These are phyloP conservation scores for Ichneumon xanthorius DNA, from an alignment of 2,888 invertebrate species.

Conservation along the genomic window DNA sequence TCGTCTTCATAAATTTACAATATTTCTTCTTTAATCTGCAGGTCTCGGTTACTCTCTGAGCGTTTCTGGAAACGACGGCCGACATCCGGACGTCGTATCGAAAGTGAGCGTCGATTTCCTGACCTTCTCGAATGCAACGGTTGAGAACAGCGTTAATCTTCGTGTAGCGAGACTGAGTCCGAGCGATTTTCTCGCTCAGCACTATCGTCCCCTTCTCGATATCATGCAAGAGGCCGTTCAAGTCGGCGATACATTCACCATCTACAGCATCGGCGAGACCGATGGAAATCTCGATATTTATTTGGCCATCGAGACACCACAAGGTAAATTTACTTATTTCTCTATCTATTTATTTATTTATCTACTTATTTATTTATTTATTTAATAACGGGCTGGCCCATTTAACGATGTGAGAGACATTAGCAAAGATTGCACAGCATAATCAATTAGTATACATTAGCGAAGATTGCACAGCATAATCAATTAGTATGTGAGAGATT, in stretches of 20 bases:
- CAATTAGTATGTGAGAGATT: no score
- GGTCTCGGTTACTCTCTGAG: conserved; percentile 91
- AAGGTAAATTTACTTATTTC: conserved; percentile 73
- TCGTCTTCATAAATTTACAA: conserved; percentile 44
- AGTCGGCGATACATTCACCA: conserved; percentile 88
- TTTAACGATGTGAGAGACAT: no score
- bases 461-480: no score
- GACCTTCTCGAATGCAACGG: conserved; percentile 92
- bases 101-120: conserved; percentile 94
- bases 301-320: conserved; percentile 88
- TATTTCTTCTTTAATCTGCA: conserved; percentile 62
- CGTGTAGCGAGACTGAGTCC: conserved; percentile 91
- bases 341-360: not conserved
- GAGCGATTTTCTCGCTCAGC: conserved; percentile 90
- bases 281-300: conserved; percentile 90
- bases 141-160: conserved; percentile 93
- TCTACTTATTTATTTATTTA: not conserved
- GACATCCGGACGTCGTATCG: conserved; percentile 94
- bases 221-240: conserved; percentile 89
- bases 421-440: no score
- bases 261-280: conserved; percentile 91
- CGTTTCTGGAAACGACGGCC: conserved; percentile 95
- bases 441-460: no score
- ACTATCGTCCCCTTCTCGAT: conserved; percentile 91
- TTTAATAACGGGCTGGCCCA: not conserved